Evolutionary conservation across 2,113 vertebrate species (phyloP), one percentile per base, ranked within the genome.

Genomic region (Osmerus eperlanus): DNA sequence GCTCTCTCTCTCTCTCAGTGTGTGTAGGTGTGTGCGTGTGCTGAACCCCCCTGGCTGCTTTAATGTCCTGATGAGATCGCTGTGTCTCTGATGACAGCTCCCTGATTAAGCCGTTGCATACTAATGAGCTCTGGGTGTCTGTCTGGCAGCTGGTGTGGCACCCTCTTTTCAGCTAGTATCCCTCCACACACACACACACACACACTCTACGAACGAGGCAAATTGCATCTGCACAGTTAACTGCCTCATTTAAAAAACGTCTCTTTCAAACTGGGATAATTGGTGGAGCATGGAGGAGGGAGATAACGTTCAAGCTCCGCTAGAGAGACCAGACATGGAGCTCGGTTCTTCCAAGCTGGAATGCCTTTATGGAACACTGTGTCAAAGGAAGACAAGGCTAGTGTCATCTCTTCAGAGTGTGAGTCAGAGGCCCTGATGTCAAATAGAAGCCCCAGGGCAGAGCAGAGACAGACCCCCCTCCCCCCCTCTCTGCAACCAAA

Each of bases 41-140:
- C 14, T 70, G 67, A 9, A 25, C 68, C 32, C 51, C 41, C 54
- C 36, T 19, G 63, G 8, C 70, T 84, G 70, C 72, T 81, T 77
- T 73, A 77, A 72, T 8, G 54, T 78, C 86, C 82, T 79, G 80
- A 86, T 81, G 81, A 81, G 71, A 71, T 63, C 67, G 73, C 36
- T 53, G 76, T 77, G 72, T 73, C 65, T 76, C 73, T 85, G 82
- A 86, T 87, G 87, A 90, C 87, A 89, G 85, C 78, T 78, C 88
- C 85, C 86, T 90, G 90, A 92, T 91, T 91, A 92, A 91, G 90
- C 86, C 84, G 78, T 89, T 88, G 91, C 86, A 92, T 92, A 90
- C 89, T 89, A 91, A 92, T 92, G 88, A 92, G 32, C 28, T 55
- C 79, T 80, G 83, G 83, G 75, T 84, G 86, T 88, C 88, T 89